These are phyloP conservation scores for Carcina quercana DNA, from an alignment of 2,888 invertebrate species.

Conservation along the genomic window DNA sequence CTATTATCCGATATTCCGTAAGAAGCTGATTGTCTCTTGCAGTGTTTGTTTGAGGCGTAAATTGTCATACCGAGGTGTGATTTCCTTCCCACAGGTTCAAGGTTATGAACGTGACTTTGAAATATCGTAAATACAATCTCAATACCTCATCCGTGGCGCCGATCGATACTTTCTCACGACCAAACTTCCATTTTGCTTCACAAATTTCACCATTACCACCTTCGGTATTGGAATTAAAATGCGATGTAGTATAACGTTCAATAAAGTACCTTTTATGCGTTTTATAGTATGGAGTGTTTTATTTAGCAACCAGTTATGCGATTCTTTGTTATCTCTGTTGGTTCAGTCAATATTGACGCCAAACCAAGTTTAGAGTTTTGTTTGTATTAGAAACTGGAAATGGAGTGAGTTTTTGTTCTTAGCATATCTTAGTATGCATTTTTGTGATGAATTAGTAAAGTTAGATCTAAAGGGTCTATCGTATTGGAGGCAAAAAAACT, in stretches of 20 bases:
- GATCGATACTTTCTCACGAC: conserved; percentile 62
- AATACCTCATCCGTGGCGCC: conserved; percentile 44
- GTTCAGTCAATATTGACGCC: conserved; percentile 52
- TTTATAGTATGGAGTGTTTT: conserved; percentile 39
- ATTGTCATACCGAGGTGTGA: conserved; percentile 42
- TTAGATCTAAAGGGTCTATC: too few relatives aligned
- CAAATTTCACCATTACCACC: conserved; percentile 17
- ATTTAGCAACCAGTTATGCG: conserved; percentile 58
- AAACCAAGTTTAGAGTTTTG: conserved; percentile 30
- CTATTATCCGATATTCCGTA: too few relatives aligned
- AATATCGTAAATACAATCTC: conserved; percentile 65
- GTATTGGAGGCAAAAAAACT: too few relatives aligned
- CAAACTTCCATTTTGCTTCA: conserved; percentile 17
- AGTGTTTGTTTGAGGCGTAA: too few relatives aligned
- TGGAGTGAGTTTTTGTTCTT: conserved; percentile 22
- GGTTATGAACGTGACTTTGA: conserved; percentile 63
- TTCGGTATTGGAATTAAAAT: conserved; percentile 14
- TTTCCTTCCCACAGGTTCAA: conserved; percentile 60
- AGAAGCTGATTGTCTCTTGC: too few relatives aligned
- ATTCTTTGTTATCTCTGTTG: conserved; percentile 64
- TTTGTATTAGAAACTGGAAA: conserved; percentile 28
- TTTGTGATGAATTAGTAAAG: too few relatives aligned
- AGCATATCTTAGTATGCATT: too few relatives aligned
- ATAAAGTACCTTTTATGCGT: conserved; percentile 32
- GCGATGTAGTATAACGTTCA: conserved; percentile 6